Conservation (phyloP, 2,113 vertebrate species). For the Myrmecophaga tridactyla region DNA sequence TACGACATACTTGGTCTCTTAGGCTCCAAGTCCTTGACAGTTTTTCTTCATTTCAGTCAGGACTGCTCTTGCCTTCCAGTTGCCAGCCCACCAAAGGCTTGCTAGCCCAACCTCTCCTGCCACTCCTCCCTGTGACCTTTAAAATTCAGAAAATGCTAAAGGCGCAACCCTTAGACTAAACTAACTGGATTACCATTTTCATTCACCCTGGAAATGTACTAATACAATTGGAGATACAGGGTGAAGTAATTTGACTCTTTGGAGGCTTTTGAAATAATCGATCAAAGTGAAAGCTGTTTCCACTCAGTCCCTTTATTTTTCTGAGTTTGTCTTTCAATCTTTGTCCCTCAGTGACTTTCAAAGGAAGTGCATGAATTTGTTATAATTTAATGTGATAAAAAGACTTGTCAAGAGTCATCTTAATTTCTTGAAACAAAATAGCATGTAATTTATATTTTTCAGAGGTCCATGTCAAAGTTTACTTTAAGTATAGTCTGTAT, state of each 20-base stretch:
- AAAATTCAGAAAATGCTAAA: background rate
- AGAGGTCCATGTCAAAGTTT: background rate
- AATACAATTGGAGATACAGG: conserved; percentile 18
- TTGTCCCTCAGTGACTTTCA: conserved; percentile 40
- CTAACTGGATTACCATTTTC: background rate
- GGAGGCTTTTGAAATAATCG: conserved; percentile 51
- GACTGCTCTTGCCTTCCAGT: background rate
- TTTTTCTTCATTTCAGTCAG: background rate
- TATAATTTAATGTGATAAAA: conserved; percentile 38
- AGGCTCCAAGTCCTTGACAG: background rate
- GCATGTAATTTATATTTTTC: background rate
- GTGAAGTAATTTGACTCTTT: conserved; percentile 27
- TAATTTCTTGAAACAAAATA: conserved; percentile 38
- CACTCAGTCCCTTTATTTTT: background rate
- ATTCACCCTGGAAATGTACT: background rate
- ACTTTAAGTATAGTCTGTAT: background rate
- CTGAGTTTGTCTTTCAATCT: conserved; percentile 41
- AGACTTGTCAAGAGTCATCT: background rate
- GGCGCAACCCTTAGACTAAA: background rate
- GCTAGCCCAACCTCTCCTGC: background rate
- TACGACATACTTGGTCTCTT: background rate
- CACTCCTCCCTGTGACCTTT: background rate
- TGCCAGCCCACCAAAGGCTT: background rate
- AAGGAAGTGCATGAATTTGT: conserved; percentile 16
- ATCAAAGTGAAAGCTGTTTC: conserved; percentile 40